These are phyloP conservation scores for Lasioglossum pauxillum DNA, from an alignment of 2,888 invertebrate genomes.

Conservation along the genomic window DNA sequence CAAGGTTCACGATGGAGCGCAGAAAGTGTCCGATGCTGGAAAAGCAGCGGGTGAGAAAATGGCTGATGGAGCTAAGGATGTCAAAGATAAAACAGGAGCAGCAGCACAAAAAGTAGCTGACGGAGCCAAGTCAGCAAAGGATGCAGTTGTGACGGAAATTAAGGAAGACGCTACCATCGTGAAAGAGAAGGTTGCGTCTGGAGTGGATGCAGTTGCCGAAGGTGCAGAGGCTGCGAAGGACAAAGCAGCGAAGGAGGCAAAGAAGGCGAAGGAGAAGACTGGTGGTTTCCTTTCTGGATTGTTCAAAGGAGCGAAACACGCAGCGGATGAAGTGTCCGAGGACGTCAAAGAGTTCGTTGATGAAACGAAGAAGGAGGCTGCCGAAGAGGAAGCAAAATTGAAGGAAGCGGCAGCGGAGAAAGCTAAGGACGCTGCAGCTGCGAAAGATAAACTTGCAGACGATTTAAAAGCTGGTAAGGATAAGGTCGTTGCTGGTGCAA, in stretches of 20 bases:
- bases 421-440: conserved; percentile 30
- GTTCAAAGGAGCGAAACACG: conserved; percentile 42
- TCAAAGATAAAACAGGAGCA: conserved; percentile 1
- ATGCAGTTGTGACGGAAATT: conserved; percentile 64
- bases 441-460: neutral
- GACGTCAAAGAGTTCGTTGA: conserved; percentile 72
- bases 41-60: neutral
- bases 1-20: conserved; percentile 6
- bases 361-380: conserved; percentile 72
- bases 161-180: conserved; percentile 70
- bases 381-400: conserved; percentile 61
- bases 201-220: conserved; percentile 5
- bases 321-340: conserved; percentile 53
- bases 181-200: conserved; percentile 49
- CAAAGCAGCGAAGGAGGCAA: conserved; percentile 42
- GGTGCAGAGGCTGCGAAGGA: conserved; percentile 22
- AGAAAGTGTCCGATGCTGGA: neutral
- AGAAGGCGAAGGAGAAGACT: conserved; percentile 39
- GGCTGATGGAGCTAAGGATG: neutral
- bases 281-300: conserved; percentile 43
- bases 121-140: conserved; percentile 73
- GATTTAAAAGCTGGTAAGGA: too few relatives aligned
- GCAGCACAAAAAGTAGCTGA: neutral
- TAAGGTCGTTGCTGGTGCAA: neutral
- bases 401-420: conserved; percentile 34